phyloP scores from a whole-genome alignment of 2,888 invertebrate species.

The Siphlonurus alternatus region DNA sequence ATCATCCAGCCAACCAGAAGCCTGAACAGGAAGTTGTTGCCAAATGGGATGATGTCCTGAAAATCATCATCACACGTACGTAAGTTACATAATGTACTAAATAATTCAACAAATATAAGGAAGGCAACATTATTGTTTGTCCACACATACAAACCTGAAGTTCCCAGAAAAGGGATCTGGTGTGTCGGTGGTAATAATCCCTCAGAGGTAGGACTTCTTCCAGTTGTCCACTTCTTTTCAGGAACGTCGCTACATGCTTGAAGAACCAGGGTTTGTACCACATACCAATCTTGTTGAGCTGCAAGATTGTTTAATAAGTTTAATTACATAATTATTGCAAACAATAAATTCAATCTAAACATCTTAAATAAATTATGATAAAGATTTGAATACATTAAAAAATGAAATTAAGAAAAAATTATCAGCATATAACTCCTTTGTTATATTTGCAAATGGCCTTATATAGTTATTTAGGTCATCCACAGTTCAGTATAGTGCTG shows the following conservation, averaged over 20 bases:
- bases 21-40: constrained; percentile 56
- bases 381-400: too few relatives aligned
- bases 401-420: too few relatives aligned
- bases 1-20: constrained; percentile 61
- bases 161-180: constrained; percentile 69
- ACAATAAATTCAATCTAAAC: too few relatives aligned
- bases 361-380: too few relatives aligned
- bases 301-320: constrained; percentile 14
- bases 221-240: constrained; percentile 23
- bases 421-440: too few relatives aligned
- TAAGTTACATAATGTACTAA: neutral
- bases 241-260: constrained; percentile 46
- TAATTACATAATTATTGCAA: too few relatives aligned
- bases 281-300: constrained; percentile 54
- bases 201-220: constrained; percentile 59
- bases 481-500: too few relatives aligned
- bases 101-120: constrained; percentile 1
- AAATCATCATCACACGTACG: constrained; percentile 12
- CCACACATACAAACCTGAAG: constrained; percentile 35
- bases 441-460: too few relatives aligned
- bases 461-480: too few relatives aligned
- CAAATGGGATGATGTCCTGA: constrained; percentile 69
- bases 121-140: neutral
- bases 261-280: constrained; percentile 79
- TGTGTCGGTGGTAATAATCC: constrained; percentile 71